Evolutionary conservation across 2,113 vertebrate species (phyloP).

Genomic region (Plotosus lineatus): DNA sequence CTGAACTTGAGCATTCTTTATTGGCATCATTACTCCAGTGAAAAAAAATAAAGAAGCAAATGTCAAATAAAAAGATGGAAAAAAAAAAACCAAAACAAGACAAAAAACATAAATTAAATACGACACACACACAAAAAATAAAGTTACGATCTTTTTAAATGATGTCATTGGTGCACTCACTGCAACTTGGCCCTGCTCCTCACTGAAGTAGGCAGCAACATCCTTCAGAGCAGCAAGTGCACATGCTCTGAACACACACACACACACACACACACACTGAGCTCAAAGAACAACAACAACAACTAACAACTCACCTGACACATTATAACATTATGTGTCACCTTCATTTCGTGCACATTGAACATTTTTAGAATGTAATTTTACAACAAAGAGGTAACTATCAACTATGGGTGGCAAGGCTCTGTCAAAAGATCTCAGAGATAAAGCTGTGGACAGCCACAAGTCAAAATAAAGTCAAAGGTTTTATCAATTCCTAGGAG

Average conservation of each 20-base stretch:
- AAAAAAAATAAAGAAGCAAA: not conserved
- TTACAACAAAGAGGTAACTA: not conserved
- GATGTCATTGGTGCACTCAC: constrained; percentile 79
- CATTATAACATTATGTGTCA: not conserved
- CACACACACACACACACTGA: not conserved
- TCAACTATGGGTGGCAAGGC: too few relatives aligned
- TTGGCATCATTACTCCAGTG: not conserved
- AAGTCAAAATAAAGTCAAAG: too few relatives aligned
- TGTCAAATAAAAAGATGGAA: not conserved
- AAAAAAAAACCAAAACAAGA: not conserved
- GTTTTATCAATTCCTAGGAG: too few relatives aligned
- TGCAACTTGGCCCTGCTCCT: constrained; percentile 80
- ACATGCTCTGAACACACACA: constrained; percentile 74
- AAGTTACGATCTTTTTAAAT: too few relatives aligned
- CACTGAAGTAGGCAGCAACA: constrained; percentile 77
- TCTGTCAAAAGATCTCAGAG: too few relatives aligned
- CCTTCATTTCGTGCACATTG: not conserved
- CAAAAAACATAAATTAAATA: too few relatives aligned
- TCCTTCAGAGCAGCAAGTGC: constrained; percentile 82
- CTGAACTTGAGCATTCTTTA: not conserved
- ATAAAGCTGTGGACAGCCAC: too few relatives aligned
- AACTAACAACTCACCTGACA: not conserved
- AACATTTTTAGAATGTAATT: not conserved
- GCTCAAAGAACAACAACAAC: not conserved
- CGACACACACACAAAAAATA: too few relatives aligned